phyloP scores from a whole-genome alignment of 2,797 vertebrate genomes.

The Phaenicophaeus curvirostris region DNA sequence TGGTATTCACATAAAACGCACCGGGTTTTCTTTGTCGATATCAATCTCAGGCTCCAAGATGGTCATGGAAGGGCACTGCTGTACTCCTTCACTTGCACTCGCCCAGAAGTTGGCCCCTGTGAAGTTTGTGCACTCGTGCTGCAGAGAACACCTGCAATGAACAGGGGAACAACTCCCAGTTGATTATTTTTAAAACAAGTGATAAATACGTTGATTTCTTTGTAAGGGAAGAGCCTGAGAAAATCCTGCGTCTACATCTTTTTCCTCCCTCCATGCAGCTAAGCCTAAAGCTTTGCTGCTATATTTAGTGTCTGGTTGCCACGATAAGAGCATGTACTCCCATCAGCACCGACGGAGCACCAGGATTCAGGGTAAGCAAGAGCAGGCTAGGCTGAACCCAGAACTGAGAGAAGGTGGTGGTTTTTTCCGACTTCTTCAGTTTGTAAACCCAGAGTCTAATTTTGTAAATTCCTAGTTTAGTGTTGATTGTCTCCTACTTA shows the following conservation, averaged over 20 bases:
- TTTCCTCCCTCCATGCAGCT: not conserved
- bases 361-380: not conserved
- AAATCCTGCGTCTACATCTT: not conserved
- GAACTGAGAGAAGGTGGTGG: not conserved
- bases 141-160: conserved; percentile 85
- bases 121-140: conserved; percentile 85
- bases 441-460: not conserved
- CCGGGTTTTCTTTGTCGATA: conserved; percentile 82
- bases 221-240: not conserved
- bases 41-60: conserved; percentile 89
- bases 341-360: not conserved
- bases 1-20: conserved; percentile 33
- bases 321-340: not conserved
- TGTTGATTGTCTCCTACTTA: not conserved
- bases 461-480: not conserved
- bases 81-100: conserved; percentile 81
- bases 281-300: not conserved
- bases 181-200: not conserved
- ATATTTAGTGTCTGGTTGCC: not conserved
- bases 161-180: not conserved
- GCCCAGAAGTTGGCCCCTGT: conserved; percentile 86
- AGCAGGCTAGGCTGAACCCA: not conserved
- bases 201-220: not conserved
- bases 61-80: conserved; percentile 90
- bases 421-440: not conserved